Evolutionary conservation across 2,888 invertebrate genomes (phyloP).

Genomic region (Boloria selene): DNA sequence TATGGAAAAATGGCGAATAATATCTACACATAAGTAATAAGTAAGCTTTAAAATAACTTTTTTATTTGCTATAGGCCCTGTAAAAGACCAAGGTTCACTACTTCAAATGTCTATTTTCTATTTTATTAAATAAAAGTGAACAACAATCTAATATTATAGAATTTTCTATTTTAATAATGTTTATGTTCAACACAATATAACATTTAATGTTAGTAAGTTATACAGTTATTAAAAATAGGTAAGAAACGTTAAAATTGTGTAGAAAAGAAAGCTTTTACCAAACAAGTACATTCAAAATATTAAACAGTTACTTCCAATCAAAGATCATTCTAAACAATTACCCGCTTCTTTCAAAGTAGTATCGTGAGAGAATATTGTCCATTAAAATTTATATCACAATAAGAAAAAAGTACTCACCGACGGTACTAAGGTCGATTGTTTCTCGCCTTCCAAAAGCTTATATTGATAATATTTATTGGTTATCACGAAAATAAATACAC

Average conservation of each 20-base stretch:
- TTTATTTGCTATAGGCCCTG: no score
- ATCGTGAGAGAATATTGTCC: constrained; percentile 21
- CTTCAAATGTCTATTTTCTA: no score
- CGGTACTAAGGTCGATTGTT: constrained; percentile 3
- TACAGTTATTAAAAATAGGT: no score
- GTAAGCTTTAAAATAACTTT: no score
- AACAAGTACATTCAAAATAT: constrained; percentile 8
- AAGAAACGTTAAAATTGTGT: neutral
- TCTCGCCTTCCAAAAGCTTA: constrained; percentile 22
- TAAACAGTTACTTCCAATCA: constrained; percentile 9
- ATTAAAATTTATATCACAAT: constrained; percentile 14
- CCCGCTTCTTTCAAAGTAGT: constrained; percentile 8
- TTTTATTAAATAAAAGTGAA: no score
- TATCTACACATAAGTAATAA: no score
- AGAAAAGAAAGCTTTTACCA: constrained; percentile 8
- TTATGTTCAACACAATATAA: no score
- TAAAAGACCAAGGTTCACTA: no score
- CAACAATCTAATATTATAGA: no score
- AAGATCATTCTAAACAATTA: constrained; percentile 16
- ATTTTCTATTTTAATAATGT: no score
- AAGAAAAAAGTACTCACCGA: constrained; percentile 31
- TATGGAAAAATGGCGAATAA: no score
- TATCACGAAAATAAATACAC: constrained; percentile 34
- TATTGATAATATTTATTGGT: constrained; percentile 26
- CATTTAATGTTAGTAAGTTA: no score